phyloP scores from a whole-genome alignment of 2,113 vertebrate species.

The Ivindomyrus marchei region DNA sequence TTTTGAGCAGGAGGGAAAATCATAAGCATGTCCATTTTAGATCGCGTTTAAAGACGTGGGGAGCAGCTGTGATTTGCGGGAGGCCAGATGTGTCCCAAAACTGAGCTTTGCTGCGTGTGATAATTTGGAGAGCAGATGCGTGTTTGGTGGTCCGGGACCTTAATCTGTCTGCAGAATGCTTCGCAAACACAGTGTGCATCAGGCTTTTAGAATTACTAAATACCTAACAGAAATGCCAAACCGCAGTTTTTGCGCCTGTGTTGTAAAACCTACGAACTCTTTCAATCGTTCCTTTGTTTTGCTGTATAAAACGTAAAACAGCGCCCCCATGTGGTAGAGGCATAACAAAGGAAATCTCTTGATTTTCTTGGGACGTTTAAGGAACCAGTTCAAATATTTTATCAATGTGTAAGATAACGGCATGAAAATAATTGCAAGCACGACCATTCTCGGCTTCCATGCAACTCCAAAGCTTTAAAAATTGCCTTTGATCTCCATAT shows the following conservation, averaged over 20 bases:
- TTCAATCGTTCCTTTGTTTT: slow-evolving; percentile 8
- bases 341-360: not conserved
- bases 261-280: not conserved
- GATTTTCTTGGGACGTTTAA: slow-evolving; percentile 32
- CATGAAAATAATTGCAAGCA: not conserved
- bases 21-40: not conserved
- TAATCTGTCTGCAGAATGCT: not conserved
- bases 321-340: slow-evolving; percentile 34
- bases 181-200: not conserved
- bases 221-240: not conserved
- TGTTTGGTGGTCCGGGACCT: not conserved
- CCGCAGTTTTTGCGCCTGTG: not conserved
- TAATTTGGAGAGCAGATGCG: not conserved
- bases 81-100: not conserved
- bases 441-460: not conserved
- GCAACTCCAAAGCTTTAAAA: not conserved
- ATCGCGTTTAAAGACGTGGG: not conserved
- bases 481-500: not conserved
- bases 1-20: not conserved
- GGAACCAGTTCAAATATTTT: not conserved
- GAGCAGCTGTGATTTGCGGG: not conserved
- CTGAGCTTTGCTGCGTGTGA: not conserved
- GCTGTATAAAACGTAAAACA: slow-evolving; percentile 28
- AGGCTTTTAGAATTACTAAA: not conserved
- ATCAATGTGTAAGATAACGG: not conserved